These are phyloP conservation scores for Champsocephalus gunnari DNA, from an alignment of 2,797 vertebrate genomes.

Conservation along the genomic window DNA sequence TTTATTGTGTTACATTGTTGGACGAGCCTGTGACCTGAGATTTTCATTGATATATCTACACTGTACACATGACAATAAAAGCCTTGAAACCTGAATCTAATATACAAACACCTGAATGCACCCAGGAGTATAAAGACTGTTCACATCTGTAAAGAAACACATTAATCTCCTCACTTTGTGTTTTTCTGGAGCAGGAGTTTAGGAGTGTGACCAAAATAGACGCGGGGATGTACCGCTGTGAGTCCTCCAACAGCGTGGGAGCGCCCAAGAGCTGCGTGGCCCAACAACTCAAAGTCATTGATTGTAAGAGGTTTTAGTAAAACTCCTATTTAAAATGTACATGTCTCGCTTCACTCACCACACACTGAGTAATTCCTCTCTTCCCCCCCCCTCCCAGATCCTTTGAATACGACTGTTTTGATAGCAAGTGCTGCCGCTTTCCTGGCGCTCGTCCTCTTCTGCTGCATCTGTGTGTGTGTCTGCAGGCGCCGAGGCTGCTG, in stretches of 20 bases:
- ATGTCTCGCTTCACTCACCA: neutral
- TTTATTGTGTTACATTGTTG: too few species aligned
- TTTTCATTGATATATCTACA: too few species aligned
- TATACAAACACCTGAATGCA: neutral
- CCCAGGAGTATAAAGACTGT: neutral
- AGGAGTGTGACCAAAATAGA: constrained; percentile 78
- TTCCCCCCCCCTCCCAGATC: constrained; percentile 64
- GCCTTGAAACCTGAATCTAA: neutral
- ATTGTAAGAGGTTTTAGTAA: constrained; percentile 70
- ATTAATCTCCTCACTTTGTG: neutral
- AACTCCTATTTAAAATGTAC: neutral
- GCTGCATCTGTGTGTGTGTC: constrained; percentile 79
- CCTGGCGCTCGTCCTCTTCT: constrained; percentile 67
- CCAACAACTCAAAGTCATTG: constrained; percentile 75
- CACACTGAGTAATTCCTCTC: neutral
- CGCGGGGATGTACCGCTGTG: constrained; percentile 83
- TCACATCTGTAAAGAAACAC: neutral
- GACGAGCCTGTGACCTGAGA: too few species aligned
- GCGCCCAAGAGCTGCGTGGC: constrained; percentile 84
- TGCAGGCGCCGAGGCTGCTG: constrained; percentile 78
- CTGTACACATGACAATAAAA: too few species aligned
- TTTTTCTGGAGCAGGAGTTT: constrained; percentile 79
- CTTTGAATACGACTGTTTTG: constrained; percentile 74
- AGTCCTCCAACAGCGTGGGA: constrained; percentile 84
- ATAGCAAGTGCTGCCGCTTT: constrained; percentile 72